These are phyloP conservation scores for Yponomeuta cagnagella DNA, from an alignment of 2,888 invertebrate species.

Conservation along the genomic window DNA sequence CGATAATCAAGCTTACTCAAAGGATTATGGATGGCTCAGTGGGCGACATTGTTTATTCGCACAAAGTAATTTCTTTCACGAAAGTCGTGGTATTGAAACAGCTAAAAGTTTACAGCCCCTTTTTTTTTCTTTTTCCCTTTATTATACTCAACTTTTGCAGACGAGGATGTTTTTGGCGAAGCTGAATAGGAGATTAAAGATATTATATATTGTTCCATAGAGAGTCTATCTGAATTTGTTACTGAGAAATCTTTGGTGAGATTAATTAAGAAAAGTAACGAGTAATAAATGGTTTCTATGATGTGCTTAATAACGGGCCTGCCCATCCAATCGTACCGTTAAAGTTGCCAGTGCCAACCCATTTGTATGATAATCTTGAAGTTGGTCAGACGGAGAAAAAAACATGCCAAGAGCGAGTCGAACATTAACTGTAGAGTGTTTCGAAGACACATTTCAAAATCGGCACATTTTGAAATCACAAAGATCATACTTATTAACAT, in stretches of 20 bases:
- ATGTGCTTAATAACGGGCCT: background rate
- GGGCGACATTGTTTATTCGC: background rate
- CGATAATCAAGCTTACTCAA: background rate
- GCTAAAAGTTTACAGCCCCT: background rate
- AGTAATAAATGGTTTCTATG: background rate
- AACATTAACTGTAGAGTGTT: background rate
- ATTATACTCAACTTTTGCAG: background rate
- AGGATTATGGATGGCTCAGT: background rate
- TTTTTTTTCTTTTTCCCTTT: background rate
- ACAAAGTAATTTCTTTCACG: background rate
- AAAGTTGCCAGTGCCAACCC: constrained; percentile 1
- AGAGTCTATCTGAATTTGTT: background rate
- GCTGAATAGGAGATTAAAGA: background rate
- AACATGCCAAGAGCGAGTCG: too few relatives aligned
- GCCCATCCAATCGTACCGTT: constrained; percentile 1
- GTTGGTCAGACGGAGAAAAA: constrained; percentile 6
- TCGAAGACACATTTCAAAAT: too few relatives aligned
- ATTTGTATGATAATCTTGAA: constrained; percentile 9
- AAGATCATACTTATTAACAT: too few relatives aligned
- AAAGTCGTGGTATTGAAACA: background rate
- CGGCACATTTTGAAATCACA: too few relatives aligned
- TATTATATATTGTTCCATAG: background rate
- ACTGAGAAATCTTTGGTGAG: too few relatives aligned
- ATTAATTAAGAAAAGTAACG: background rate
- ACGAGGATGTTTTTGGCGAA: background rate